These are phyloP conservation scores for Cryptomyrus ogoouensis DNA, from an alignment of 2,113 vertebrate species.

Conservation along the genomic window DNA sequence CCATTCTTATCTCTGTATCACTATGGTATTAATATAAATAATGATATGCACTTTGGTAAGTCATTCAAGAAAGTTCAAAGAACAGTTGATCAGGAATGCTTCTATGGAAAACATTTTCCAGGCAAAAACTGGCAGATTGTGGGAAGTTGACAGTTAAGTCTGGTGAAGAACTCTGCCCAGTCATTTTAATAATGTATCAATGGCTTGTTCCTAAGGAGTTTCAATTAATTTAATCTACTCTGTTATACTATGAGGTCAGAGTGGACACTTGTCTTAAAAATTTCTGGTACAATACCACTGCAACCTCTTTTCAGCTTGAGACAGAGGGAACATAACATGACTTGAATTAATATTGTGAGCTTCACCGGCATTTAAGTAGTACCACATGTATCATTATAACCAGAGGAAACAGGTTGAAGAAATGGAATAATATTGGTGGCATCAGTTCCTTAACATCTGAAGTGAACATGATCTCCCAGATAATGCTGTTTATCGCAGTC, in stretches of 20 bases:
- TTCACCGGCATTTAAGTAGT: neutral
- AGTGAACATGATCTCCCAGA: neutral
- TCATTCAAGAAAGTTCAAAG: conserved; percentile 40
- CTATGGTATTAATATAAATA: conserved; percentile 4
- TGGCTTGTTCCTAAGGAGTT: neutral
- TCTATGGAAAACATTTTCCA: conserved; percentile 37
- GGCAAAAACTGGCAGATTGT: conserved; percentile 42
- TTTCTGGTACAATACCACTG: neutral
- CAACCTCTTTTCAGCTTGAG: neutral
- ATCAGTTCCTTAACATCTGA: neutral
- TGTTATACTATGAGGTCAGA: neutral
- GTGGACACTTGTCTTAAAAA: neutral
- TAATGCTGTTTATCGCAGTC: neutral
- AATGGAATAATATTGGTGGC: neutral
- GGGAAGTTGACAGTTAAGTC: neutral
- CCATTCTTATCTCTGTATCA: conserved; percentile 4
- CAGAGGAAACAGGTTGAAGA: neutral
- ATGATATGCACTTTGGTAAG: conserved; percentile 17
- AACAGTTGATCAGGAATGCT: conserved; percentile 59
- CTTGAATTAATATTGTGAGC: neutral
- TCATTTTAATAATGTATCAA: neutral
- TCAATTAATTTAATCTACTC: neutral
- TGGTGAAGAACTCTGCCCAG: neutral
- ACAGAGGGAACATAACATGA: neutral
- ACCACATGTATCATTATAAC: neutral